Evolutionary conservation across 2,113 vertebrate genomes (phyloP).

Genomic region (Podarcis cretensis): DNA sequence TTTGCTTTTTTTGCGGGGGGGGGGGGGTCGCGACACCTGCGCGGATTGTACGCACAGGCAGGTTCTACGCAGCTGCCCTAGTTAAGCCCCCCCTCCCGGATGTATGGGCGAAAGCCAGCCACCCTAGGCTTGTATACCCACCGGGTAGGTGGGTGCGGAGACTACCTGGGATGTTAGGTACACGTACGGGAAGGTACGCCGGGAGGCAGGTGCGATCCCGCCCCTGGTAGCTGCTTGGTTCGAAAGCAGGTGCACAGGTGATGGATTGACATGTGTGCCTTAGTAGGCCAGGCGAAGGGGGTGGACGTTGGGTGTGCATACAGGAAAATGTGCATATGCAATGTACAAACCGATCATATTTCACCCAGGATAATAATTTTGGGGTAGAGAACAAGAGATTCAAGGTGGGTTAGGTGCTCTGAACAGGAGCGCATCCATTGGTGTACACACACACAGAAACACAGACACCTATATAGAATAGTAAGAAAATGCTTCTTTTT

Average conservation of each 20-base stretch:
- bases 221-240: not conserved
- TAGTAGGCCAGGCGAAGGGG: not conserved
- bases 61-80: not conserved
- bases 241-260: too few species aligned
- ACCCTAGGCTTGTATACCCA: not conserved
- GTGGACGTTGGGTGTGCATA: not conserved
- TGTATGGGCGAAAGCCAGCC: rapidly evolving
- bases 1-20: too few species aligned
- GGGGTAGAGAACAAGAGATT: not conserved
- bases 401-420: not conserved
- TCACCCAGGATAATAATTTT: not conserved
- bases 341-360: not conserved
- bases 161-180: too few species aligned
- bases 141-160: not conserved
- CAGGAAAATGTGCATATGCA: not conserved
- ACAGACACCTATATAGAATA: too few species aligned
- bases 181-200: not conserved
- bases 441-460: not conserved
- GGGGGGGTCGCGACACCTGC: not conserved
- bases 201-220: not conserved
- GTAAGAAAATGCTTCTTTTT: not conserved
- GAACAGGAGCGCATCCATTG: not conserved
- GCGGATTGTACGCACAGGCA: not conserved
- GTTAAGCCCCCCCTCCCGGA: not conserved
- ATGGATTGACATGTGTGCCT: not conserved